Evolutionary conservation across 2,113 vertebrate species (phyloP).

Genomic region (Tyto alba): DNA sequence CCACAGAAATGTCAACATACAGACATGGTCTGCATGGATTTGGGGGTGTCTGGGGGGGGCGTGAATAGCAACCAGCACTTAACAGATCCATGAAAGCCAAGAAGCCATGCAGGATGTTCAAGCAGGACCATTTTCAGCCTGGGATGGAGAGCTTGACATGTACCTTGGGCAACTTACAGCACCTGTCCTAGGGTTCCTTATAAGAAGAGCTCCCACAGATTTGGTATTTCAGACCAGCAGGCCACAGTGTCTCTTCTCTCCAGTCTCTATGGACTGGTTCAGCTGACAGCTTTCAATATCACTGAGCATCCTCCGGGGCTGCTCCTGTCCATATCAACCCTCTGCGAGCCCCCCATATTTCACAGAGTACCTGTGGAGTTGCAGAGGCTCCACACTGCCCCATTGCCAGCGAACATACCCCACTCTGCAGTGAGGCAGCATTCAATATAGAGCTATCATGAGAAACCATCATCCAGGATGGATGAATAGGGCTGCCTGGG

Average conservation of each 20-base stretch:
- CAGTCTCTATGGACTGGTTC: neutral
- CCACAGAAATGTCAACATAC: neutral
- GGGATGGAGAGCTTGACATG: neutral
- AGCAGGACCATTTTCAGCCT: neutral
- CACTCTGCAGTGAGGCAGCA: neutral
- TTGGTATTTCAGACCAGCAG: neutral
- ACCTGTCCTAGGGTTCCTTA: neutral
- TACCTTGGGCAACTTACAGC: neutral
- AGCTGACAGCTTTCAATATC: neutral
- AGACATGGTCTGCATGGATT: neutral
- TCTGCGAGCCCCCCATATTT: fast-evolving
- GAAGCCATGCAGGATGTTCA: neutral
- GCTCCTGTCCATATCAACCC: neutral
- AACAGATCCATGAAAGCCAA: fast-evolving
- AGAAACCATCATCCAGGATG: neutral
- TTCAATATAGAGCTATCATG: neutral
- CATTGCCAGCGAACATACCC: neutral
- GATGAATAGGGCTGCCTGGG: neutral
- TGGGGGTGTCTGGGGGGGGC: neutral
- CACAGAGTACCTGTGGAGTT: neutral
- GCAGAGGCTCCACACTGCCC: neutral
- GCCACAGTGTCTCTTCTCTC: neutral
- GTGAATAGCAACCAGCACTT: neutral
- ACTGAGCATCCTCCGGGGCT: neutral
- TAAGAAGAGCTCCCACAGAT: neutral